Percentiles rank a stretch among this genome's conserved stretches.
Conservation (phyloP, 2,888 invertebrate species). For the Cyaniris semiargus region DNA sequence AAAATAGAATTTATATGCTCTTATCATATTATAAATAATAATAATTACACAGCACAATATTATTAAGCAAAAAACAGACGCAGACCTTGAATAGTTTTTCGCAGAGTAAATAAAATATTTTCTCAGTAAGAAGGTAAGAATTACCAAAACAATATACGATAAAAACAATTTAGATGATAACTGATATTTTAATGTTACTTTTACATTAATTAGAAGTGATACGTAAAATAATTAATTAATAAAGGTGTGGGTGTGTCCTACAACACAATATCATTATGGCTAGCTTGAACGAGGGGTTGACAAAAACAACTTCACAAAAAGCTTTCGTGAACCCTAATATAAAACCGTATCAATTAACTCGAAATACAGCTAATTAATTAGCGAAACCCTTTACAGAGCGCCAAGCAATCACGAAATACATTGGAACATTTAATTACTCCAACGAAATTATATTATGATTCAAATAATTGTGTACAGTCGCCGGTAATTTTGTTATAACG, state of each 20-base stretch:
- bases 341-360: constrained; percentile 21
- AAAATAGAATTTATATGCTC: too few relatives aligned
- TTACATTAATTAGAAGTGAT: not conserved
- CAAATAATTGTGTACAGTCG: constrained; percentile 3
- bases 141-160: not conserved
- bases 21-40: too few relatives aligned
- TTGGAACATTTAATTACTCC: constrained; percentile 15
- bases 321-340: not conserved
- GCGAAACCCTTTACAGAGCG: constrained; percentile 32
- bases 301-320: not conserved
- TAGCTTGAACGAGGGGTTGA: not conserved
- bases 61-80: too few relatives aligned
- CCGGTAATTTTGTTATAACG: constrained; percentile 7
- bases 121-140: too few relatives aligned
- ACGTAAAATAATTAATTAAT: too few relatives aligned
- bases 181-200: too few relatives aligned
- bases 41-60: too few relatives aligned
- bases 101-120: too few relatives aligned
- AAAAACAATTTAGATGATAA: not conserved
- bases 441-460: constrained; percentile 9
- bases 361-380: constrained; percentile 1
- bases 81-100: too few relatives aligned
- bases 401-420: constrained; percentile 26
- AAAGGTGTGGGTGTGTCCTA: not conserved
- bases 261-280: not conserved